Evolutionary conservation across 1,140 invertebrate species (phyloP).

Genomic region (Mizuhopecten yessoensis): DNA sequence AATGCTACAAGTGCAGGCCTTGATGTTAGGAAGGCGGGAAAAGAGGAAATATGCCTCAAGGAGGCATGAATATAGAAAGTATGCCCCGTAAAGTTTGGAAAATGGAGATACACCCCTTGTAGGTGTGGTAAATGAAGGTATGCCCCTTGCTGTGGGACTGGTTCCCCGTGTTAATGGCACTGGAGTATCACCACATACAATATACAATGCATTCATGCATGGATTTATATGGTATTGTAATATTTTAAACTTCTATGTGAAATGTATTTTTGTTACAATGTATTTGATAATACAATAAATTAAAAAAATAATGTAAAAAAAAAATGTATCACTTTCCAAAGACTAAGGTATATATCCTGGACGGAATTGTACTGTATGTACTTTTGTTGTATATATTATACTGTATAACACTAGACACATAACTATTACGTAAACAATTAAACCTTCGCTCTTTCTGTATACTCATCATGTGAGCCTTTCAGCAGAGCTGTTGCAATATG

Average conservation of each 20-base stretch:
- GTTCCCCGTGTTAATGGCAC: not conserved
- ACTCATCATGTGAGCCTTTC: conserved; percentile 14
- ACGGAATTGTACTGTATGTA: not conserved
- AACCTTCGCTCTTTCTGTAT: conserved; percentile 38
- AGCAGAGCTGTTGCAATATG: conserved; percentile 25
- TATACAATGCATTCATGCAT: not conserved
- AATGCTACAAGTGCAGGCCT: no score
- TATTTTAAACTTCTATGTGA: conserved; percentile 35
- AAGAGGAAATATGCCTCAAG: not conserved
- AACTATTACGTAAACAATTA: not conserved
- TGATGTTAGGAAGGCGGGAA: not conserved
- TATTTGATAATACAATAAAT: conserved; percentile 16
- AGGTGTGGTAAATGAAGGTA: not conserved
- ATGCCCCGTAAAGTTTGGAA: not conserved
- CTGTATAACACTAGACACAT: not conserved
- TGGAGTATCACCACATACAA: not conserved
- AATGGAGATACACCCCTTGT: not conserved
- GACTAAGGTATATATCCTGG: conserved; percentile 13
- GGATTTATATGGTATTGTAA: not conserved
- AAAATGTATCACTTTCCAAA: not conserved
- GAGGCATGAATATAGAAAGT: not conserved
- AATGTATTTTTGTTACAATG: conserved; percentile 40
- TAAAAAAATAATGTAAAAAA: conserved; percentile 25
- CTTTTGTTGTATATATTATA: not conserved
- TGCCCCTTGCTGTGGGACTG: not conserved